A percentile compares a stretch with the other conserved stretches of the same genome.
Evolutionary conservation across 2,797 vertebrate genomes (phyloP).

Genomic region (Anolis apletophallus): DNA sequence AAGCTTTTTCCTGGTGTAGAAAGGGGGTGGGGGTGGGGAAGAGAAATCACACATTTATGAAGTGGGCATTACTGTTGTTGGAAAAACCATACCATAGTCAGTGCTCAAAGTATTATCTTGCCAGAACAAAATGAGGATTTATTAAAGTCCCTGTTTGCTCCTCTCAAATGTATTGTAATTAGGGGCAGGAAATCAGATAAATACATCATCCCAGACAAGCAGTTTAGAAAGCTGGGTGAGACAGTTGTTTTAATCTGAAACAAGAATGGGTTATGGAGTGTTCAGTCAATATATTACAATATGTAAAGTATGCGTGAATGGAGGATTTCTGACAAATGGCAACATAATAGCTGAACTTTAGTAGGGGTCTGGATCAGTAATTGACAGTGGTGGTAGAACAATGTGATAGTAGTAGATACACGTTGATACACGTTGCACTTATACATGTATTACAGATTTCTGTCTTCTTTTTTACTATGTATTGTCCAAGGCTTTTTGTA

Average conservation of each 20-base stretch:
- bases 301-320: conserved; percentile 32
- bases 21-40: background rate
- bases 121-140: conserved; percentile 60
- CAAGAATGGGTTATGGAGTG: conserved; percentile 66
- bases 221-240: conserved; percentile 55
- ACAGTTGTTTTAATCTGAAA: conserved; percentile 59
- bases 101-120: conserved; percentile 41
- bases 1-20: background rate
- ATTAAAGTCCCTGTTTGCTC: conserved; percentile 49
- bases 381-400: background rate
- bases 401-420: background rate
- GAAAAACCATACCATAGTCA: conserved; percentile 41
- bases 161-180: conserved; percentile 65
- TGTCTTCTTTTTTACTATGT: too few species aligned
- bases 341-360: background rate
- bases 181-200: conserved; percentile 65
- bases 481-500: too few species aligned
- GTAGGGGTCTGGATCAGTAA: background rate
- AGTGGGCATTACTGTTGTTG: conserved; percentile 26
- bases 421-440: background rate
- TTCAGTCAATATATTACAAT: conserved; percentile 55
- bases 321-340: conserved; percentile 29
- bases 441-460: too few species aligned
- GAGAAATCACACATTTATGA: conserved; percentile 38
- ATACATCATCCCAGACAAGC: conserved; percentile 54